Evolutionary conservation across 2,113 vertebrate species (phyloP), one percentile per base, ranked within the genome.

Genomic region (Sterrhoptilus dennistouni): DNA sequence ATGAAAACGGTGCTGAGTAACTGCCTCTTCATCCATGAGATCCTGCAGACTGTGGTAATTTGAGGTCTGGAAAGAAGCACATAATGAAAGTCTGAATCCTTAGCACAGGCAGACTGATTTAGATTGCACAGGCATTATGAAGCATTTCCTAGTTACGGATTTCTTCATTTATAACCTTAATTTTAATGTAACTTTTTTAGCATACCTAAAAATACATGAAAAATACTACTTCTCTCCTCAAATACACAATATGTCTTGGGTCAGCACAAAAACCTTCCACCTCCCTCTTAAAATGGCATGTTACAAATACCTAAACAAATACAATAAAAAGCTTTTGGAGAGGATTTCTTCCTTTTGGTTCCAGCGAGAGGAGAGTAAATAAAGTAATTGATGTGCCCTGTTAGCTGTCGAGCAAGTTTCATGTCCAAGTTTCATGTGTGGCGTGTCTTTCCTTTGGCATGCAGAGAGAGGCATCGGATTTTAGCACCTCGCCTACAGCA

Each of bases 401-500:
- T 54, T 92, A 83, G 91, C 91, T 95, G 72, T 74, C 3, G 29
- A 40, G 50, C 87, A 61, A 36, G 78, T 87, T 94, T 76, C 59
- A 14, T 8, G 53, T 75, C 71, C 92, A 66, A 33, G 78, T 85
- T 95, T 68, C n/a, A 4, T 13, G 56, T 38, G 59, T 76, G 60
- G 25, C n/a, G 11, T 60, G 63, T 65, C 87, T 90, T 80, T 52
- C 59, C 95, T 64, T 81, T 64, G 94, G 91, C 77, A 45, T 57
- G 40, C 89, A 60, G 54, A 35, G 60, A 82, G 82, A 95, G 49
- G 91, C 76, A 75, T 91, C 28, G 61, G 52, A 35, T 77, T 90
- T 95, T 79, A 94, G 82, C 96, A 79, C 93, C 91, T 97, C 96
- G 93, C 97, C 98, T 49, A 95, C 97, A 89, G 59, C 83, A 74